These are phyloP conservation scores for Poliocrania exsul DNA, from an alignment of 2,797 vertebrate genomes.

Conservation along the genomic window DNA sequence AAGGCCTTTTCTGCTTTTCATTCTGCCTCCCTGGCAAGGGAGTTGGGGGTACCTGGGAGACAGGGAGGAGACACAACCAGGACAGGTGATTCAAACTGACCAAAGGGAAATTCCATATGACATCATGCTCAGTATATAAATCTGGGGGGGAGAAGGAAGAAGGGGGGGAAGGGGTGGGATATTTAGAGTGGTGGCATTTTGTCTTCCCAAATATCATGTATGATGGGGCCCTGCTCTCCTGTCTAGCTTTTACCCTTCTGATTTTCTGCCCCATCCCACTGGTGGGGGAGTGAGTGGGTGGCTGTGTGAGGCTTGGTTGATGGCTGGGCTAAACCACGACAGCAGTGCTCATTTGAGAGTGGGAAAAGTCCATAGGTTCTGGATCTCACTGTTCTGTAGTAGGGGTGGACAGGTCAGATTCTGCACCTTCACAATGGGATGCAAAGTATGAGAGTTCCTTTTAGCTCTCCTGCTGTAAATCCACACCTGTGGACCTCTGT, in stretches of 20 bases:
- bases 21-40: not conserved
- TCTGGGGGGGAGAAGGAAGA: not conserved
- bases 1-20: not conserved
- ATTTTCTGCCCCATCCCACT: not conserved
- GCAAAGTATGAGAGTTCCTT: not conserved
- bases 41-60: fast-evolving
- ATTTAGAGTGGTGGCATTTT: not conserved
- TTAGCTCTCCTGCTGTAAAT: not conserved
- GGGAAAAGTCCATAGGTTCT: not conserved
- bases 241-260: not conserved
- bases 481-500: not conserved
- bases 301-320: not conserved
- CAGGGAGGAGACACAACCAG: not conserved
- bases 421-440: not conserved
- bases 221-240: not conserved
- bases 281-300: not conserved
- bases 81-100: not conserved
- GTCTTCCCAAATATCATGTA: not conserved
- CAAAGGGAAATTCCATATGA: not conserved
- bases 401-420: not conserved
- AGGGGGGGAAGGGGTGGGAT: not conserved
- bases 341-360: not conserved
- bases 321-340: not conserved
- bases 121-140: not conserved
- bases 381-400: not conserved